These are phyloP conservation scores for Calcarius lapponicus DNA, from an alignment of 2,797 vertebrate genomes.

Conservation along the genomic window DNA sequence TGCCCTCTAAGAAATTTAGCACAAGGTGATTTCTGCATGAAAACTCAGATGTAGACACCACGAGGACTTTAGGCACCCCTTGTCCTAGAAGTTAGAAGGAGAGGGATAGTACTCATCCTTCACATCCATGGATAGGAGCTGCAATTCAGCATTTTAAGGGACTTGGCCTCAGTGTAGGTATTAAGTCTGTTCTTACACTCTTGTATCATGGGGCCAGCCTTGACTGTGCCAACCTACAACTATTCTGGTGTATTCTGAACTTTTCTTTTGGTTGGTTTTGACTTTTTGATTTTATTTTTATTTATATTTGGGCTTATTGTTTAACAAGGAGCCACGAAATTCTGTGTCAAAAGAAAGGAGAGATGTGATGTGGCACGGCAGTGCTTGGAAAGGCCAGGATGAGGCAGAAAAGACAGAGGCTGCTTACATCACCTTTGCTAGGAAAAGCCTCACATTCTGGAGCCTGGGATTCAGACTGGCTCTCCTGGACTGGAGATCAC, in stretches of 20 bases:
- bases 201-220: no score
- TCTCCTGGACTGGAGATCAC: background rate
- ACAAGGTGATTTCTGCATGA: background rate
- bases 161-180: background rate
- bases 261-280: background rate
- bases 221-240: background rate
- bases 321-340: background rate
- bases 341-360: background rate
- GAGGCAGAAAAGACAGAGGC: background rate
- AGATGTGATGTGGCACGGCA: accelerated
- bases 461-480: background rate
- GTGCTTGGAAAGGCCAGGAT: background rate
- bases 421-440: background rate
- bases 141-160: background rate
- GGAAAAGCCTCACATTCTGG: background rate
- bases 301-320: background rate
- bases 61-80: background rate
- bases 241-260: background rate
- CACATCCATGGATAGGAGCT: background rate
- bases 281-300: background rate
- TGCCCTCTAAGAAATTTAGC: background rate
- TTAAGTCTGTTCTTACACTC: background rate
- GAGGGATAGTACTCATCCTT: background rate
- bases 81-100: background rate
- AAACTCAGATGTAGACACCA: background rate